A percentile compares a stretch with the other conserved stretches of the same genome.
Conservation (phyloP, 2,888 invertebrate genomes). For the Micoletzkya japonica region DNA sequence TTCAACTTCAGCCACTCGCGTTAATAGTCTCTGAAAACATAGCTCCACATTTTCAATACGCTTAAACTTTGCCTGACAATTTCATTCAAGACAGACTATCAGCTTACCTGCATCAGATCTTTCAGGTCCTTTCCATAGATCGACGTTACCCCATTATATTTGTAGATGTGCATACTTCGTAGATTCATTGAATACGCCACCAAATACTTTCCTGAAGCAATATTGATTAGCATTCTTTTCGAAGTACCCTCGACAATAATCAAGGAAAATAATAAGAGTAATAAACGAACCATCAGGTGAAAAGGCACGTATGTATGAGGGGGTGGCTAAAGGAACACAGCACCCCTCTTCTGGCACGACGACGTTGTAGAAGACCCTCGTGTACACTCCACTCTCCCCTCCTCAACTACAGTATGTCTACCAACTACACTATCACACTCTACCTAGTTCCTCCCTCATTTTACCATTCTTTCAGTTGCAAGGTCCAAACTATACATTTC, state of each 20-base stretch:
- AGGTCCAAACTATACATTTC: no score
- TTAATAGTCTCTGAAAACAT: background rate
- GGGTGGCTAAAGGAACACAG: background rate
- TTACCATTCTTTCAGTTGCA: no score
- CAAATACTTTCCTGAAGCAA: conserved; percentile 1
- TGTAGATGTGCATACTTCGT: background rate
- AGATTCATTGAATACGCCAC: conserved; percentile 8
- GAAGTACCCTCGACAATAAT: no score
- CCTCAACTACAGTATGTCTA: no score
- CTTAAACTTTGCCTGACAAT: background rate
- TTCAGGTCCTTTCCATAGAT: background rate
- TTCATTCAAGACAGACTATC: background rate
- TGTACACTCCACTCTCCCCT: background rate
- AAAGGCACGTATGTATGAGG: conserved; percentile 8
- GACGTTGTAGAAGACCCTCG: background rate
- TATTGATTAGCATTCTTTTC: background rate
- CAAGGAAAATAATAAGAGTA: background rate
- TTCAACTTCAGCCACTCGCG: background rate
- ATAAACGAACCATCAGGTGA: conserved; percentile 11
- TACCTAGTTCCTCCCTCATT: no score
- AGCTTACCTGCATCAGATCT: conserved; percentile 3
- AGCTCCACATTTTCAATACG: background rate
- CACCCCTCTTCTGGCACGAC: background rate
- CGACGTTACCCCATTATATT: conserved; percentile 14
- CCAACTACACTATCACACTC: no score